These are phyloP conservation scores for Acropternis orthonyx DNA, from an alignment of 2,797 vertebrate genomes.

Conservation along the genomic window DNA sequence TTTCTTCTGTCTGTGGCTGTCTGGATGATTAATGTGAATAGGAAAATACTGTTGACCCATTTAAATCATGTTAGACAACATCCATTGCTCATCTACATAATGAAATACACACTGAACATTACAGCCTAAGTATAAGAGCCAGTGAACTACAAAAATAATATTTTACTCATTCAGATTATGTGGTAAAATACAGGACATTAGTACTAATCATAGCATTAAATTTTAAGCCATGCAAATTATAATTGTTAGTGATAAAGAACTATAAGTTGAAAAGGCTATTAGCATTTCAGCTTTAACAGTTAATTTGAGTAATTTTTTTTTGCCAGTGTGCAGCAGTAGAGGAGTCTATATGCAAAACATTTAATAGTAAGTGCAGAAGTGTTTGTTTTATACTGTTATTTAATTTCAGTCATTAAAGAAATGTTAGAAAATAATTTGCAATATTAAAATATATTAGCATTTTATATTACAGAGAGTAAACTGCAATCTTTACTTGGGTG, in stretches of 20 bases:
- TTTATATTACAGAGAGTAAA: slow-evolving; percentile 43
- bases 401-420: slow-evolving; percentile 54
- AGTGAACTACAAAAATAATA: slow-evolving; percentile 72
- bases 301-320: slow-evolving; percentile 54
- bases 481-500: neutral
- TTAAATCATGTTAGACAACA: slow-evolving; percentile 78
- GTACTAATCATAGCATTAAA: slow-evolving; percentile 73
- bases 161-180: slow-evolving; percentile 75
- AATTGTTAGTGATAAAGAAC: slow-evolving; percentile 71
- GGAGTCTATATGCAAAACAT: slow-evolving; percentile 38
- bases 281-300: slow-evolving; percentile 60
- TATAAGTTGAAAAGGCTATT: slow-evolving; percentile 67
- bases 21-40: slow-evolving; percentile 78
- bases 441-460: slow-evolving; percentile 39
- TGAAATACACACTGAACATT: slow-evolving; percentile 74
- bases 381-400: slow-evolving; percentile 52
- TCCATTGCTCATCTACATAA: slow-evolving; percentile 78
- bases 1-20: slow-evolving; percentile 51
- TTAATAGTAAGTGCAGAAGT: slow-evolving; percentile 41
- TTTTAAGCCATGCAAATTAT: slow-evolving; percentile 72
- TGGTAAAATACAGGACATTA: slow-evolving; percentile 73
- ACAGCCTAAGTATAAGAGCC: slow-evolving; percentile 58
- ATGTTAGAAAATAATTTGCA: slow-evolving; percentile 45
- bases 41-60: slow-evolving; percentile 81
- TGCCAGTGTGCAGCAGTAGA: slow-evolving; percentile 12